Evolutionary conservation across 2,888 invertebrate species (phyloP), one percentile per base, ranked within the genome.

Genomic region (Sarcophaga carnaria): DNA sequence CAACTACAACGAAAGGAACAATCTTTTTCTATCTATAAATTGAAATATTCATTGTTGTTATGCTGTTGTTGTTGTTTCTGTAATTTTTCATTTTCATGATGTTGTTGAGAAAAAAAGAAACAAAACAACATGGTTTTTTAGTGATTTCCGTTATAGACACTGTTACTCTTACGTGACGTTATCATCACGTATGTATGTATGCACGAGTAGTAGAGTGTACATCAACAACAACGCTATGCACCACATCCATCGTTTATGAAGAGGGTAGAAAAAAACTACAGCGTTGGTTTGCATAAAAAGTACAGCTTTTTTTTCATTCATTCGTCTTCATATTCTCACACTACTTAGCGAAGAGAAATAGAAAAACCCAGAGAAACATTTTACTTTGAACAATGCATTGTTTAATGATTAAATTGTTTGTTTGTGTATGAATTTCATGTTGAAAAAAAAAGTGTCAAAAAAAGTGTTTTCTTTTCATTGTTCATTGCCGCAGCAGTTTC

Each of bases 61-160:
- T 49, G 14, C 12, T 49, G 49, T 14, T 49, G 49, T 54, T 54
- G 54, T 54, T 54, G 54, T 5, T 54, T 12, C 14, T 54, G 54
- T 17, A 14, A 17, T 54, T 54, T 12, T 54, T 54, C 12, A 14
- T 54, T 8, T 54, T 54, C 17, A 14, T 14, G 54, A 54, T 12
- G 54, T 54, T 54, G 54, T 54, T 54, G 14, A 3, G 1, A 17
- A 12, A 14, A 37, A 37, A 47, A 14, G 14, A 66, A 54, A 47
- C 22, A 79, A 62, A 63, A 20, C 22, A 54, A 69, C 69, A 60
- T 59, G 14, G 27, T 47, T 47, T 64, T 74, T 71, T 71, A 77
- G 74, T 83, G 86, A 83, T 86, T 86, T 86, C 86, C 86, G 80
- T 83, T 83, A 83, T 74, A 80, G 83, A 83, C 80, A 80, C 77